Evolutionary conservation across 1,140 invertebrate genomes (phyloP).

Genomic region (Heliothis subflexa): DNA sequence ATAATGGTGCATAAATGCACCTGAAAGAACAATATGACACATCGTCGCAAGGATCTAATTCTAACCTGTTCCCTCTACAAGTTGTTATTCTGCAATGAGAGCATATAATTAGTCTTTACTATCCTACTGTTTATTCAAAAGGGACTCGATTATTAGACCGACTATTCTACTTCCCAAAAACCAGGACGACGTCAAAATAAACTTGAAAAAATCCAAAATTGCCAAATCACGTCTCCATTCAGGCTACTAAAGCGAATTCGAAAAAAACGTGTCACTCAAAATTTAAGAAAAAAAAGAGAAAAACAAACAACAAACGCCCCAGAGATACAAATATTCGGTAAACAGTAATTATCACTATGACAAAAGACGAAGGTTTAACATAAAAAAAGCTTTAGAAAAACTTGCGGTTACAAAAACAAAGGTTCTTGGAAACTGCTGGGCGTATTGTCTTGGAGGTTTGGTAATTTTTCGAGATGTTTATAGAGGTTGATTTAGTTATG

Average conservation of each 20-base stretch:
- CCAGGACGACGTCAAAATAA: background rate
- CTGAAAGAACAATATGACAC: no score
- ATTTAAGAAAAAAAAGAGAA: constrained; percentile 32
- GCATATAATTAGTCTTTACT: no score
- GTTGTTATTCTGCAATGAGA: no score
- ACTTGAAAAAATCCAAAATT: background rate
- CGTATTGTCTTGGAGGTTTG: constrained; percentile 66
- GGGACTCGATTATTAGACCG: no score
- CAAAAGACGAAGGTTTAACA: constrained; percentile 9
- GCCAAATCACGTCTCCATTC: constrained; percentile 28
- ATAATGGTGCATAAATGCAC: no score
- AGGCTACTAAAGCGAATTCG: background rate
- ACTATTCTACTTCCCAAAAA: background rate
- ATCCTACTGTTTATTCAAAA: background rate
- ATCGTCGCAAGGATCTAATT: no score
- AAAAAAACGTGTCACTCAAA: constrained; percentile 35
- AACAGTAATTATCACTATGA: constrained; percentile 33
- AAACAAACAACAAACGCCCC: background rate
- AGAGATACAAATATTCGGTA: constrained; percentile 13
- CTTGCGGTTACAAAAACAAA: constrained; percentile 68
- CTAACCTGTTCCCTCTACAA: no score
- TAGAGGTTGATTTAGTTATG: background rate
- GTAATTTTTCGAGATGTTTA: constrained; percentile 56
- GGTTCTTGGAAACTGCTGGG: constrained; percentile 66
- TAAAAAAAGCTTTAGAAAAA: constrained; percentile 52